These are phyloP conservation scores for Eurytoma californica DNA, from an alignment of 2,888 invertebrate species.

Conservation along the genomic window DNA sequence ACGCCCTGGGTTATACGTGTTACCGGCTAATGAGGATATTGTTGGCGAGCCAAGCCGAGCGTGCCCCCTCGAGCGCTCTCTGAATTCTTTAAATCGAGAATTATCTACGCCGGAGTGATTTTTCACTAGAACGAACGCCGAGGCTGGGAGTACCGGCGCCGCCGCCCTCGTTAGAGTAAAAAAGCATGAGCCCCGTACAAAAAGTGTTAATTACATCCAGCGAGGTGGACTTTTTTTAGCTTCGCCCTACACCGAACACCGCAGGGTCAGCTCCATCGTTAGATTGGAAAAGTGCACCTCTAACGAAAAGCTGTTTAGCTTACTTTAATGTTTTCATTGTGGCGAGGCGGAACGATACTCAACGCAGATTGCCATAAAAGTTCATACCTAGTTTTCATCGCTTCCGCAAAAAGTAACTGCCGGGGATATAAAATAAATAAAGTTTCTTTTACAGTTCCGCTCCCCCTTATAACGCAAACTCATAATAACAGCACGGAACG, in stretches of 20 bases:
- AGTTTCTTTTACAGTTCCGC: no score
- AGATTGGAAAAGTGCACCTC: not conserved
- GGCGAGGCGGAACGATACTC: no score
- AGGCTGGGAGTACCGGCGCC: not conserved
- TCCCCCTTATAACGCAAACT: no score
- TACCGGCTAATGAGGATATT: slow-evolving; percentile 45
- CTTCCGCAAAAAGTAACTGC: no score
- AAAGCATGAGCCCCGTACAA: not conserved
- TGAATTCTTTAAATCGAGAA: slow-evolving; percentile 13
- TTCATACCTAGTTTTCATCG: no score
- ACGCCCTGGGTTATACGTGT: slow-evolving; percentile 14
- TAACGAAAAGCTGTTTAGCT: no score
- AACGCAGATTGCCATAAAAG: no score
- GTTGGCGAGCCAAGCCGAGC: slow-evolving; percentile 8
- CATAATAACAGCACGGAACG: no score
- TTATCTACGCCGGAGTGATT: slow-evolving; percentile 13
- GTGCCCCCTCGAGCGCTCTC: not conserved
- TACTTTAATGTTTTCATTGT: no score
- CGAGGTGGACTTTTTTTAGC: not conserved
- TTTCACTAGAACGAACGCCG: slow-evolving; percentile 10
- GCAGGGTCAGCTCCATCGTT: not conserved
- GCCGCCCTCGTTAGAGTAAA: not conserved
- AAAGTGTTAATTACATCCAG: slow-evolving; percentile 9
- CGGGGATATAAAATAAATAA: no score
- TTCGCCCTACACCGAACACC: not conserved